These are phyloP conservation scores for Hydrocynus forskahlii DNA, from an alignment of 2,797 vertebrate species.

Conservation along the genomic window DNA sequence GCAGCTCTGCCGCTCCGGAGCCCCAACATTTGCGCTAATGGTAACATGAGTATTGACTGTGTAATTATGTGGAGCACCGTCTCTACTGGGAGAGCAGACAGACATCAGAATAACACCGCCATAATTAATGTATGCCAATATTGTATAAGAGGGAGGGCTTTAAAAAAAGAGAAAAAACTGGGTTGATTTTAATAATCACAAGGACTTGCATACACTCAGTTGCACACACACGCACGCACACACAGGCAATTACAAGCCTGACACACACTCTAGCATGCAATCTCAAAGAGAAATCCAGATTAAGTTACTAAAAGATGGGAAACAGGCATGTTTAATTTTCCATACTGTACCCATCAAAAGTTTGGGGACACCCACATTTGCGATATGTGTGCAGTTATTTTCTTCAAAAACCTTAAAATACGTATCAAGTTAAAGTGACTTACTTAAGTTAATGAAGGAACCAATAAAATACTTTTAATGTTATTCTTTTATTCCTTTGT, in stretches of 20 bases:
- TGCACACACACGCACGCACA: neutral
- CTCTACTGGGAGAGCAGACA: conserved; percentile 61
- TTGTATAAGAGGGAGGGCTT: conserved; percentile 58
- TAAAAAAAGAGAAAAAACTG: conserved; percentile 24
- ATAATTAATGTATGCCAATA: conserved; percentile 67
- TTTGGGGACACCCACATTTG: neutral
- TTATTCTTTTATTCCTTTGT: neutral
- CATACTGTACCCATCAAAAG: neutral
- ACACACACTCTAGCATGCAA: neutral
- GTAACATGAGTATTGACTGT: conserved; percentile 61
- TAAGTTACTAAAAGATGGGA: neutral
- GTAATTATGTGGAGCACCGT: conserved; percentile 65
- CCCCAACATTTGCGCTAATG: conserved; percentile 56
- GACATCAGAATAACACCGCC: conserved; percentile 62
- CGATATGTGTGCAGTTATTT: too few relatives aligned
- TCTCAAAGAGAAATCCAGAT: neutral
- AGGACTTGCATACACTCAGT: conserved; percentile 9
- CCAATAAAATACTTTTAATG: too few relatives aligned
- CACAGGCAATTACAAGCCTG: neutral
- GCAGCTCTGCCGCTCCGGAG: conserved; percentile 26
- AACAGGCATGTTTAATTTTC: too few relatives aligned
- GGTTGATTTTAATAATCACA: conserved; percentile 53
- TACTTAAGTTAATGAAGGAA: too few relatives aligned
- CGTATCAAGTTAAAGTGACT: too few relatives aligned
- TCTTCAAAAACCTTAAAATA: too few relatives aligned